Percentiles rank a stretch among this genome's conserved stretches.
These are phyloP conservation scores for Crocodylus rhombifer DNA, from an alignment of 2,797 vertebrate species.

Conservation along the genomic window DNA sequence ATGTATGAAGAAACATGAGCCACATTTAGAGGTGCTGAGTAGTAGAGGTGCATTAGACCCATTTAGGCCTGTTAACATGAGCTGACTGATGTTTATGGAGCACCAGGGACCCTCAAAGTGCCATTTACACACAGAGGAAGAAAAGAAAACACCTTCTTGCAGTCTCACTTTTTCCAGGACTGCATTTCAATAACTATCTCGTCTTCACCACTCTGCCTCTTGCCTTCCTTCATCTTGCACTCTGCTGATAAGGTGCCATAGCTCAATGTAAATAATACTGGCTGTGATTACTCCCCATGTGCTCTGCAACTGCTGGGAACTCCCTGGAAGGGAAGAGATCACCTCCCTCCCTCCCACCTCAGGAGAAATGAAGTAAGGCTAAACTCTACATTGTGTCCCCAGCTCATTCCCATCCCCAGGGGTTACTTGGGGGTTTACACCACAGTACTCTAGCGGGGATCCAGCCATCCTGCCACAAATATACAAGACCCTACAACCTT, in stretches of 20 bases:
- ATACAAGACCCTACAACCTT: not conserved
- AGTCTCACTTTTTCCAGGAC: not conserved
- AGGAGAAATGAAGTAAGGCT: not conserved
- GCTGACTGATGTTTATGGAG: not conserved
- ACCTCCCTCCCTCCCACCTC: not conserved
- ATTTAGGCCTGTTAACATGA: not conserved
- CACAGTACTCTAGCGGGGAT: not conserved
- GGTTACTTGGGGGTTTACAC: not conserved
- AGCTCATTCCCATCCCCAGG: not conserved
- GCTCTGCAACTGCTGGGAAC: not conserved
- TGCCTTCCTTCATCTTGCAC: not conserved
- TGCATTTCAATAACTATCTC: not conserved
- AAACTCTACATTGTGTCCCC: not conserved
- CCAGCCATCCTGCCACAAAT: not conserved
- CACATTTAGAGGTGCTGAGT: not conserved
- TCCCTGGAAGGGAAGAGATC: fast-evolving
- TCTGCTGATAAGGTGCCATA: not conserved
- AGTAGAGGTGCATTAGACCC: not conserved
- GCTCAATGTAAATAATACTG: not conserved
- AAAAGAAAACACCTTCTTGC: not conserved
- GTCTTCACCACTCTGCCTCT: not conserved
- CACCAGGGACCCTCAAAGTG: not conserved
- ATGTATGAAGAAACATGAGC: not conserved
- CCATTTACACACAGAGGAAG: not conserved
- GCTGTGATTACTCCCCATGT: not conserved